Evolutionary conservation across 2,888 invertebrate genomes (phyloP).

Genomic region (Netelia inedita): DNA sequence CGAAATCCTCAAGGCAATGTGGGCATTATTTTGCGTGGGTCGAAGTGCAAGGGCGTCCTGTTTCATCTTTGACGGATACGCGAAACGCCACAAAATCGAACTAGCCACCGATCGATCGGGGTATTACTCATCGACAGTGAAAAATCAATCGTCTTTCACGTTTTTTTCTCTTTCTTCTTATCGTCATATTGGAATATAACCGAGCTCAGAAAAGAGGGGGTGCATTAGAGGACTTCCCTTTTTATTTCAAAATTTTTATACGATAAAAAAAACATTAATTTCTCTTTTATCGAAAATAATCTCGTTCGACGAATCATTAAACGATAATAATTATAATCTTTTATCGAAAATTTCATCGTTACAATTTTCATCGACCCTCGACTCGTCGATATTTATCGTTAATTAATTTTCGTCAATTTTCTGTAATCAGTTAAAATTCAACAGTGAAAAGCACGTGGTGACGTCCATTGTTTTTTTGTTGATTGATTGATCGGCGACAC

Average conservation of each 20-base stretch:
- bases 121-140: slow-evolving; percentile 45
- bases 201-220: neutral
- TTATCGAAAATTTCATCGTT: no score
- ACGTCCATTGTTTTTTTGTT: neutral
- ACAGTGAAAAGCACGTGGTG: neutral
- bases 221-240: no score
- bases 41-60: slow-evolving; percentile 17
- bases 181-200: slow-evolving; percentile 18
- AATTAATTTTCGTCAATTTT: neutral
- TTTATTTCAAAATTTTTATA: no score
- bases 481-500: slow-evolving; percentile 38
- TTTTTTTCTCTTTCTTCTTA: slow-evolving; percentile 16
- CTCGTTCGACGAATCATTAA: no score
- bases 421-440: neutral
- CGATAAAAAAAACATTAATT: no score
- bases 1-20: slow-evolving; percentile 33
- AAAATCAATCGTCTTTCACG: slow-evolving; percentile 60
- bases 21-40: slow-evolving; percentile 36
- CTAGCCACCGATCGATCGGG: slow-evolving; percentile 1
- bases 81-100: neutral
- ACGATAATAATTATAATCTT: no score
- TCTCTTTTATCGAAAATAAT: no score
- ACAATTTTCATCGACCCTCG: neutral
- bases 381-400: neutral
- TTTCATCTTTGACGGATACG: slow-evolving; percentile 11